phyloP scores from a whole-genome alignment of 1,140 invertebrate species.

The Leptinotarsa undecemlineata region DNA sequence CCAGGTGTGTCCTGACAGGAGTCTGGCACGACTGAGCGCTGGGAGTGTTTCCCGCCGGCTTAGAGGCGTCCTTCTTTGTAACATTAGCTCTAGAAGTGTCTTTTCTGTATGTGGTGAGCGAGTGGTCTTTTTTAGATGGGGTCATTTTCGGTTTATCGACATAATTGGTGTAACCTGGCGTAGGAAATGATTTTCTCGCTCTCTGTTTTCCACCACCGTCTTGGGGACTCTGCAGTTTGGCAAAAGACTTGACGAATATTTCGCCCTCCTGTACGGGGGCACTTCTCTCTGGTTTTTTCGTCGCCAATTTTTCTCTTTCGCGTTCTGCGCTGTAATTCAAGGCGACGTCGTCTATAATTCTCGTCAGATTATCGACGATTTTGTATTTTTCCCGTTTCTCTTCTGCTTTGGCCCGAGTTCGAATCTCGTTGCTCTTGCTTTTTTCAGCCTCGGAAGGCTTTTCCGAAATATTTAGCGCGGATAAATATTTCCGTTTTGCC shows the following conservation, averaged over 20 bases:
- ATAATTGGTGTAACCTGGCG: slow-evolving; percentile 35
- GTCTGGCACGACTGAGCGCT: too few species aligned
- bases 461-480: slow-evolving; percentile 49
- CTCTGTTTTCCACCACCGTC: slow-evolving; percentile 36
- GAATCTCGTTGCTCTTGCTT: slow-evolving; percentile 41
- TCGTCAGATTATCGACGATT: slow-evolving; percentile 40
- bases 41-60: not conserved
- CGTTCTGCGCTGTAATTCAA: slow-evolving; percentile 36
- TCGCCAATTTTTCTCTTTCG: not conserved
- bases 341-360: slow-evolving; percentile 42
- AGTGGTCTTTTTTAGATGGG: not conserved
- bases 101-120: not conserved
- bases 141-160: not conserved
- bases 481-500: slow-evolving; percentile 47
- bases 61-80: slow-evolving; percentile 8
- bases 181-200: slow-evolving; percentile 49
- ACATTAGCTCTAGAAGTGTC: not conserved
- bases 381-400: slow-evolving; percentile 40
- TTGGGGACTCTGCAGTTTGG: slow-evolving; percentile 37
- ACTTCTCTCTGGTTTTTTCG: slow-evolving; percentile 28
- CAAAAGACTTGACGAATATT: slow-evolving; percentile 46
- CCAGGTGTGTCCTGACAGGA: not conserved
- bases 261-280: slow-evolving; percentile 27
- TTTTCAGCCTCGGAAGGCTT: slow-evolving; percentile 38
- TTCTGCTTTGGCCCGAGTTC: slow-evolving; percentile 49